These are phyloP conservation scores for Salticus scenicus DNA, from an alignment of 2,888 invertebrate genomes.

Conservation along the genomic window DNA sequence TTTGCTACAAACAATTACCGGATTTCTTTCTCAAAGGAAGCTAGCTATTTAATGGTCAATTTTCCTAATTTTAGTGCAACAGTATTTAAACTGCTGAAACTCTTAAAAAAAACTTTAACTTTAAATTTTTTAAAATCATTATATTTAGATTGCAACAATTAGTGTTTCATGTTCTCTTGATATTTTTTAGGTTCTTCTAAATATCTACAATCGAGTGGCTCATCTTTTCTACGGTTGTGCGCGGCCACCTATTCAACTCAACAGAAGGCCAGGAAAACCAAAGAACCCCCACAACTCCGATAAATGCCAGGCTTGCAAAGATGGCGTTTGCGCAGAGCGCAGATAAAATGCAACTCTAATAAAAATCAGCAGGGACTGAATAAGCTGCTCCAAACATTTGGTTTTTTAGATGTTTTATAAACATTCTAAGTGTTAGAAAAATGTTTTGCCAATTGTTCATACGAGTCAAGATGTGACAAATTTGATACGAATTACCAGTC, in stretches of 20 bases:
- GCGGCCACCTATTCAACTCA: constrained; percentile 75
- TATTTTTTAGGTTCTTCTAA: constrained; percentile 76
- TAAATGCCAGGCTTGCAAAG: constrained; percentile 77
- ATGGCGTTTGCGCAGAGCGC: constrained; percentile 74
- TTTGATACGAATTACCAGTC: neutral
- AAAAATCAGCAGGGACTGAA: neutral
- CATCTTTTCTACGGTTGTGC: constrained; percentile 76
- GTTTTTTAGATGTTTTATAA: neutral
- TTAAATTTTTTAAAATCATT: too few relatives aligned
- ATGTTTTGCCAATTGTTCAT: neutral
- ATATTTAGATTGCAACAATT: too few relatives aligned
- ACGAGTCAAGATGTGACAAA: neutral
- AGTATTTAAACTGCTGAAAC: too few relatives aligned
- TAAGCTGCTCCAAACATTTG: neutral
- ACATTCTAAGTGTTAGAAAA: neutral
- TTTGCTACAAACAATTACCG: too few relatives aligned
- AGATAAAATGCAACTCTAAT: constrained; percentile 28
- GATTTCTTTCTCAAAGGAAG: too few relatives aligned
- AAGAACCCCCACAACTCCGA: constrained; percentile 77
- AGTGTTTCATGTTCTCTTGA: too few relatives aligned
- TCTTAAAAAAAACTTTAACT: too few relatives aligned
- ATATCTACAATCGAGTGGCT: constrained; percentile 76
- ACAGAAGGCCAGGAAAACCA: constrained; percentile 77
- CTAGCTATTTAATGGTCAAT: too few relatives aligned
- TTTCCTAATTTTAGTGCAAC: too few relatives aligned